Base-by-base conservation (phyloP, 2,113 vertebrate species). In the Ciconia stormi region DNA sequence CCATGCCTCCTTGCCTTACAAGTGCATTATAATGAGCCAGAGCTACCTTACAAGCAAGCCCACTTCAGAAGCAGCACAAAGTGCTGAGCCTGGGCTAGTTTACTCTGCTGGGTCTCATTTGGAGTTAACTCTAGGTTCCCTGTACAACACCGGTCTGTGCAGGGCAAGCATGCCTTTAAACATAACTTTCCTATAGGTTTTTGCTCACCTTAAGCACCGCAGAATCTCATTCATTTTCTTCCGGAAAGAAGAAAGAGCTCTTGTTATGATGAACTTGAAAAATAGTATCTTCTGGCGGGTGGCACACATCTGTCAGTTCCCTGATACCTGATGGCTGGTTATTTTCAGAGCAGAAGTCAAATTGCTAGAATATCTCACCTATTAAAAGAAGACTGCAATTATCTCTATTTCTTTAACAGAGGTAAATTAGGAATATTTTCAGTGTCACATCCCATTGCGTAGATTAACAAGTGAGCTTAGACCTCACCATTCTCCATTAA, bases 401-500 rank as follows among this genome's bases (percentile, higher is more conserved):
- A 85, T 70, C n/a, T 16, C 23, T 80, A 20, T 83, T 77, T 91
- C 85, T 87, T 86, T 42, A 82, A 47, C 59, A 90, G 62, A 94
- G 42, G 52, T 49, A 82, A 89, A 78, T 91, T 47, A 86, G 47
- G 38, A 94, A 76, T 78, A 80, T 82, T 82, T 93, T 85, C 49
- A 55, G 29, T 62, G 63, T 91, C 79, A 74, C n/a, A 47, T 83
- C 50, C 71, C 42, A 49, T 55, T 80, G 50, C 23, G 59, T 90
- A 96, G 95, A 94, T 94, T 88, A 93, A 96, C 79, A 83, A 95
- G 53, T 44, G 52, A 93, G 74, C 42, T 77, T 81, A 62, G 42
- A 93, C 53, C 63, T 93, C 63, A 29, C 53, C 36, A 2, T 87
- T 94, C 69, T 72, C 61, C 79, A 80, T 95, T 95, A 95, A 92